These are phyloP conservation scores for Hybognathus amarus DNA, from an alignment of 2,797 vertebrate genomes.

Conservation along the genomic window DNA sequence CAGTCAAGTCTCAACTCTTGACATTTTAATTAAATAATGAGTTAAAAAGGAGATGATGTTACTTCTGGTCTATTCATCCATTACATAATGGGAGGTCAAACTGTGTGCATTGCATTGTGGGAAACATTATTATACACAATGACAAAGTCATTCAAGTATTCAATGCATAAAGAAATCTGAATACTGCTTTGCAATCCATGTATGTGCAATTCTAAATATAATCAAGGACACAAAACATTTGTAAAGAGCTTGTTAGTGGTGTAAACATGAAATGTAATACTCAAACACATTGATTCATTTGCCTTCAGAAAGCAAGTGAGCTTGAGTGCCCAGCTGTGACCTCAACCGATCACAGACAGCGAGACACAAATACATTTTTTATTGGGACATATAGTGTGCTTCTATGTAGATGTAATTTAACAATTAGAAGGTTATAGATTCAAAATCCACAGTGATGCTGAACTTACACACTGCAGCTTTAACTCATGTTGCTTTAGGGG, in stretches of 20 bases:
- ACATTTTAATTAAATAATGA: background rate
- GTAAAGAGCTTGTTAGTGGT: background rate
- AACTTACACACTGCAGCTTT: background rate
- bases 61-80: background rate
- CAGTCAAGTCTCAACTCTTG: background rate
- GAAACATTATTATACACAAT: background rate
- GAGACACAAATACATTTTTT: background rate
- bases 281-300: background rate
- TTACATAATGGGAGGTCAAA: slow-evolving; percentile 12
- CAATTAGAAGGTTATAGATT: slow-evolving; percentile 7
- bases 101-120: background rate
- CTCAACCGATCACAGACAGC: background rate
- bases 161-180: background rate
- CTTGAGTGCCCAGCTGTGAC: background rate
- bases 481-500: background rate
- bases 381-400: background rate
- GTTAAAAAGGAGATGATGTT: background rate
- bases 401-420: background rate
- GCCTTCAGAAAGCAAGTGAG: background rate
- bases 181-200: background rate
- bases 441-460: background rate
- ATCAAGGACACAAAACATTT: background rate
- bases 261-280: slow-evolving; percentile 11
- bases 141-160: background rate
- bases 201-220: background rate